phyloP scores from a whole-genome alignment of 92 coral and sea anemone genomes.

The Anthopleura xanthogrammica region DNA sequence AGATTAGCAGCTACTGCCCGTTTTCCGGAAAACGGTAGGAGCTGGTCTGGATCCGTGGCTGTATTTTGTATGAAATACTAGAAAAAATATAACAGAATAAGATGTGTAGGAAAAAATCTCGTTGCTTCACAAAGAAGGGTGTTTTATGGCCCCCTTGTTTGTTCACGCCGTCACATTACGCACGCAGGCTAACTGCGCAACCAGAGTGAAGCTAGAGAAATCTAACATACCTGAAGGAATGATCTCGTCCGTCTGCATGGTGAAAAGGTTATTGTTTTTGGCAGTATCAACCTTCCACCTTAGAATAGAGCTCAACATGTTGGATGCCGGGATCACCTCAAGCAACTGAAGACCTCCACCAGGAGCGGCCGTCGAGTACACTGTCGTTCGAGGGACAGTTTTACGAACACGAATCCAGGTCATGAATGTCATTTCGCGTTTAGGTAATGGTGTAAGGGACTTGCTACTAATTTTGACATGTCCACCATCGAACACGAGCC shows the following conservation, averaged over 20 bases:
- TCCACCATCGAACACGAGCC: slow-evolving; percentile 14
- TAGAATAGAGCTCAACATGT: neutral
- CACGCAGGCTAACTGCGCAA: too few species aligned
- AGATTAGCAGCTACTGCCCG: too few species aligned
- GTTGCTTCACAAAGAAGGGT: too few species aligned
- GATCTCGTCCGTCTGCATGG: slow-evolving; percentile 13
- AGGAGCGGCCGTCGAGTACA: slow-evolving; percentile 9
- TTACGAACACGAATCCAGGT: slow-evolving; percentile 19
- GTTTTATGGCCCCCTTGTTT: neutral
- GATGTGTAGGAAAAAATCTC: too few species aligned
- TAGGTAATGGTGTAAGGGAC: slow-evolving; percentile 3
- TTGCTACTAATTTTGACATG: slow-evolving; percentile 7
- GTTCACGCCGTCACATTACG: too few species aligned
- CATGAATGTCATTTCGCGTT: slow-evolving; percentile 13
- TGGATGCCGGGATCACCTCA: slow-evolving; percentile 12
- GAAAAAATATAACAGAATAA: too few species aligned
- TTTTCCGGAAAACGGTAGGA: too few species aligned
- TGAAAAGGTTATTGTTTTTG: neutral
- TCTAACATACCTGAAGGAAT: slow-evolving; percentile 21
- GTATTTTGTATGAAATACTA: too few species aligned
- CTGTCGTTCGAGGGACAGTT: neutral
- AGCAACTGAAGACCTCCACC: slow-evolving; percentile 14
- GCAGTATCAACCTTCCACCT: slow-evolving; percentile 4
- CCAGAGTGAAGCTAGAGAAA: neutral
- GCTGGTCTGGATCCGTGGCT: too few species aligned